A percentile compares a stretch with the other conserved stretches of the same genome.
Evolutionary conservation across 2,797 vertebrate species (phyloP).

Genomic region (Micromesistius poutassou): DNA sequence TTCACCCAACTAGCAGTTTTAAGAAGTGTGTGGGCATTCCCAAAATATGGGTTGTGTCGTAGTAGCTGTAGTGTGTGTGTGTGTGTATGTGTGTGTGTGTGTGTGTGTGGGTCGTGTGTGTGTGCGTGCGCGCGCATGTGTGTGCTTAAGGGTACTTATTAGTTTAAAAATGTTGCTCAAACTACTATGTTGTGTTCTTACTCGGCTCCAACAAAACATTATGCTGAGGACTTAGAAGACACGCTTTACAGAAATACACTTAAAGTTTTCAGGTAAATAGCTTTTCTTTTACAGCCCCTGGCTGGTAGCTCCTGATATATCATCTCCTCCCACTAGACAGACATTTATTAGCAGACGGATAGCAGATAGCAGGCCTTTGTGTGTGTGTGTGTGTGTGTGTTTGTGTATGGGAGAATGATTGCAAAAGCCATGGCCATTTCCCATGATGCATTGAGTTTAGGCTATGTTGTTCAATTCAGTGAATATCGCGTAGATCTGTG

Average conservation of each 20-base stretch:
- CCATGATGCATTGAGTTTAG: background rate
- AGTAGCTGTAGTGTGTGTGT: constrained; percentile 12
- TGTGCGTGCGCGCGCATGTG: background rate
- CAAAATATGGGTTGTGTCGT: background rate
- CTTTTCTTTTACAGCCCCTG: background rate
- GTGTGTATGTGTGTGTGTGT: constrained; percentile 10
- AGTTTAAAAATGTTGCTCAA: background rate
- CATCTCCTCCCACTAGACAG: background rate
- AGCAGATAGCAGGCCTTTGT: background rate
- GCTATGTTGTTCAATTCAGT: background rate
- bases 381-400: constrained; percentile 8
- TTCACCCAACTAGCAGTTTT: constrained; percentile 66
- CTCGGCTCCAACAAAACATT: background rate
- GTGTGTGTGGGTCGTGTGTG: constrained; percentile 2
- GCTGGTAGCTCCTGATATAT: background rate
- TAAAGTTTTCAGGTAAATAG: background rate
- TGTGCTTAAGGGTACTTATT: background rate
- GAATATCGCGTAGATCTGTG: background rate
- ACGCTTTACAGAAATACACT: background rate
- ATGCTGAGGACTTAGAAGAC: background rate
- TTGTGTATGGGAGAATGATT: background rate
- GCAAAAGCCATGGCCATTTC: background rate
- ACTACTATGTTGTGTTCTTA: background rate
- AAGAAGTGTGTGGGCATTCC: constrained; percentile 43
- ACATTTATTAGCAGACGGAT: background rate